These are phyloP conservation scores for Macrophya annulata DNA, from an alignment of 2,888 invertebrate species.

Conservation along the genomic window DNA sequence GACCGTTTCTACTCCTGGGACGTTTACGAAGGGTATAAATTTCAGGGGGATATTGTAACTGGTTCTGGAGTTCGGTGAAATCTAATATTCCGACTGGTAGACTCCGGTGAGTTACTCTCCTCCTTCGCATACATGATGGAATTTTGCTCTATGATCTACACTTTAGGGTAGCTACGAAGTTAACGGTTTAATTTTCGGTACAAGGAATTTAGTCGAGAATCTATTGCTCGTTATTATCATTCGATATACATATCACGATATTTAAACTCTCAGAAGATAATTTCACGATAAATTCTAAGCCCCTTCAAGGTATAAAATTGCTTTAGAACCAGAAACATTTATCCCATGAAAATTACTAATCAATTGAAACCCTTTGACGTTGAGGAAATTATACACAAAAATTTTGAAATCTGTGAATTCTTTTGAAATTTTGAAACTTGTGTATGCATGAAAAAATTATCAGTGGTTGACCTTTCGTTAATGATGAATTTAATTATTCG, in stretches of 20 bases:
- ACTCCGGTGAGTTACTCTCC: background rate
- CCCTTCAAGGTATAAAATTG: background rate
- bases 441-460: too few relatives aligned
- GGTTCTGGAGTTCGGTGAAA: slow-evolving; percentile 28
- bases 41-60: slow-evolving; percentile 24
- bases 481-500: background rate
- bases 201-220: slow-evolving; percentile 13
- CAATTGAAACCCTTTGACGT: background rate
- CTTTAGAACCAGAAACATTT: background rate
- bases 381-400: background rate
- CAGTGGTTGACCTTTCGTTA: background rate
- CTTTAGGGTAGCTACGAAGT: background rate
- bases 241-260: background rate
- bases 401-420: background rate
- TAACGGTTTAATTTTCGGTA: slow-evolving; percentile 31
- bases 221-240: background rate
- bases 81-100: slow-evolving; percentile 44
- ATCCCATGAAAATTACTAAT: background rate
- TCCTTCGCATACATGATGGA: background rate
- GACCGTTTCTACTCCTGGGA: background rate
- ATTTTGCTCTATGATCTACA: background rate
- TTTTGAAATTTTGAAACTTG: background rate
- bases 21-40: slow-evolving; percentile 45
- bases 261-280: slow-evolving; percentile 2
- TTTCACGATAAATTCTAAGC: background rate